Conservation (phyloP, 2,888 invertebrate genomes). For the Flabesymbios commensalis region DNA sequence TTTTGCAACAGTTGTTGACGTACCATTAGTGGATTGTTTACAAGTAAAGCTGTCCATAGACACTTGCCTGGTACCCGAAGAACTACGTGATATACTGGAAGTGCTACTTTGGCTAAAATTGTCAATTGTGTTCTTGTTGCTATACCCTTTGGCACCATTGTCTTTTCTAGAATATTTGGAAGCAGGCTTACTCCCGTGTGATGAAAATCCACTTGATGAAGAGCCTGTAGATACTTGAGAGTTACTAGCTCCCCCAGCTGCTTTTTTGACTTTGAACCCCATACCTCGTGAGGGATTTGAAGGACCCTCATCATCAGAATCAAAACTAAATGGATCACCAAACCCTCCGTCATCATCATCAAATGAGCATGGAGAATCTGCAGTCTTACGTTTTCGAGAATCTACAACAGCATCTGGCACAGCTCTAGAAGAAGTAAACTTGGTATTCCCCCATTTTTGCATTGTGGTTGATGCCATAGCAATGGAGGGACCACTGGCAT, state of each 20-base stretch:
- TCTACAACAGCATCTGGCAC: constrained; percentile 1
- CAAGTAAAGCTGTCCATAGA: no score
- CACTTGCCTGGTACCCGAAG: no score
- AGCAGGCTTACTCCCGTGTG: no score
- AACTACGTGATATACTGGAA: no score
- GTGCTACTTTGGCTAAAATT: no score
- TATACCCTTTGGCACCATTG: no score
- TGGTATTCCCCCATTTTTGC: constrained; percentile 30
- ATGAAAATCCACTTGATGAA: no score
- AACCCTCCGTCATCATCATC: constrained; percentile 8
- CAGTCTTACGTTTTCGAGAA: constrained; percentile 17
- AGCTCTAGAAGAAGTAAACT: constrained; percentile 27
- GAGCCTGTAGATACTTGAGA: no score
- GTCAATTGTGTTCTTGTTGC: no score
- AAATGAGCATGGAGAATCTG: not conserved
- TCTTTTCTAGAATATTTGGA: no score
- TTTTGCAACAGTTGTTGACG: no score
- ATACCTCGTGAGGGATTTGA: constrained; percentile 14
- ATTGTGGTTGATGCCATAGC: constrained; percentile 24
- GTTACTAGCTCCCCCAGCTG: not conserved
- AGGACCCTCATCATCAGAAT: constrained; percentile 29
- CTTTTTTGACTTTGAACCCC: constrained; percentile 21
- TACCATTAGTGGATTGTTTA: no score
- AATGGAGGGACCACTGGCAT: constrained; percentile 9
- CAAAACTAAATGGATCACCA: constrained; percentile 33